phyloP scores from a whole-genome alignment of 2,797 vertebrate species.

The Acanthurus lineatus region DNA sequence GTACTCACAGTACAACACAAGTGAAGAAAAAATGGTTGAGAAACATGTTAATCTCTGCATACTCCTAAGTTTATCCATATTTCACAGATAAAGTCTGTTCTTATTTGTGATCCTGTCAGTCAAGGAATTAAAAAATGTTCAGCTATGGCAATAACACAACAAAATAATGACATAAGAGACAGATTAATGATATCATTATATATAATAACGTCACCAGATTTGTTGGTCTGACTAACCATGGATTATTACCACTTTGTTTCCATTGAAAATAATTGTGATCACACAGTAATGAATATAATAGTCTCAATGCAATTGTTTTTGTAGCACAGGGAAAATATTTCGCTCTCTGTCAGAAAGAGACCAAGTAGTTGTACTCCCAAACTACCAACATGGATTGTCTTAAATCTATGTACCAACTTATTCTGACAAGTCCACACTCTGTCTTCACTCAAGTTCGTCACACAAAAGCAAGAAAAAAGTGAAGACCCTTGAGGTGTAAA shows the following conservation, averaged over 20 bases:
- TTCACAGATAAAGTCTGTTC: neutral
- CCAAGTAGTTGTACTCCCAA: too few species aligned
- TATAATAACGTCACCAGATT: neutral
- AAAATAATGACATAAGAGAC: neutral
- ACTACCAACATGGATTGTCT: neutral
- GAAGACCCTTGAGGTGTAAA: conserved; percentile 9
- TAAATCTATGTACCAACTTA: neutral
- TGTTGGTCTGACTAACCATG: neutral
- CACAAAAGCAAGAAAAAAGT: neutral
- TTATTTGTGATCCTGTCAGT: neutral
- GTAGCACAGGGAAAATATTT: neutral
- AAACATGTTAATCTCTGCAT: too few species aligned
- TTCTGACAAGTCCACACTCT: neutral
- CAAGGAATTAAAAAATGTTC: neutral
- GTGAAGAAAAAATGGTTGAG: too few species aligned
- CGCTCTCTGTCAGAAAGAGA: neutral
- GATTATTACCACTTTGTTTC: neutral
- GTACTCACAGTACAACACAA: neutral
- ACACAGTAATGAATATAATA: neutral
- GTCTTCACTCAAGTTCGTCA: neutral
- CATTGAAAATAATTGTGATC: neutral
- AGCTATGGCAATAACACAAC: neutral
- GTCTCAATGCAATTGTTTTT: neutral
- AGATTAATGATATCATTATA: neutral
- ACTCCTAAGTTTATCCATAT: too few species aligned